These are phyloP conservation scores for Diarsia rubi DNA, from an alignment of 2,888 invertebrate species.

Conservation along the genomic window DNA sequence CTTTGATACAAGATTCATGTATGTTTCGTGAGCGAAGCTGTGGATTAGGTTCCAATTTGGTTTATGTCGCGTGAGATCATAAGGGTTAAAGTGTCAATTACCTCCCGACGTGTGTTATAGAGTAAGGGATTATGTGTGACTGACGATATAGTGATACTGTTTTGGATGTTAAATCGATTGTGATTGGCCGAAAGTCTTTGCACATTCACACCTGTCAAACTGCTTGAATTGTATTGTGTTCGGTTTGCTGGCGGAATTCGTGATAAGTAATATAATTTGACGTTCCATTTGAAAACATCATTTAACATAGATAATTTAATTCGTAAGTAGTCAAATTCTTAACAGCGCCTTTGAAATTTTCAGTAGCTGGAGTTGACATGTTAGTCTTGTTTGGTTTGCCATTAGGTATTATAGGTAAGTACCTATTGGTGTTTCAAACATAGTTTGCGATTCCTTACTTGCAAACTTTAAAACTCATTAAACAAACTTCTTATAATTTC, in stretches of 20 bases:
- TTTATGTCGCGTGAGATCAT: conserved; percentile 23
- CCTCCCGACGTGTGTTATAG: background rate
- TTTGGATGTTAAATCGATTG: background rate
- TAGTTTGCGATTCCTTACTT: background rate
- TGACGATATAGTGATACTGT: background rate
- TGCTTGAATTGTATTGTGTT: background rate
- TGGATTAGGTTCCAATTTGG: conserved; percentile 33
- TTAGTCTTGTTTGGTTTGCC: background rate
- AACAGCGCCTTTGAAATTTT: background rate
- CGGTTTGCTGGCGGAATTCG: background rate
- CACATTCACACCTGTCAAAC: background rate
- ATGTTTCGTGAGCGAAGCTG: conserved; percentile 30
- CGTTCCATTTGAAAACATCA: background rate
- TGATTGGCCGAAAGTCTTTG: background rate
- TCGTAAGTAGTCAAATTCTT: background rate
- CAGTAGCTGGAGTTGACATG: background rate
- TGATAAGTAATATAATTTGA: background rate
- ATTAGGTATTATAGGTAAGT: background rate
- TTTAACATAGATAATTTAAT: background rate
- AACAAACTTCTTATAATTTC: conserved; percentile 42
- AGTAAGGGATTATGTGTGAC: conserved; percentile 7
- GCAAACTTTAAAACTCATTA: conserved; percentile 29
- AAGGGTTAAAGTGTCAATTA: conserved; percentile 29
- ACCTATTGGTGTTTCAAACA: background rate
- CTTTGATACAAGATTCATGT: conserved; percentile 49